A percentile compares a stretch with the other conserved stretches of the same genome.
Evolutionary conservation across 2,888 invertebrate genomes (phyloP).

Genomic region (Polyommatus icarus): DNA sequence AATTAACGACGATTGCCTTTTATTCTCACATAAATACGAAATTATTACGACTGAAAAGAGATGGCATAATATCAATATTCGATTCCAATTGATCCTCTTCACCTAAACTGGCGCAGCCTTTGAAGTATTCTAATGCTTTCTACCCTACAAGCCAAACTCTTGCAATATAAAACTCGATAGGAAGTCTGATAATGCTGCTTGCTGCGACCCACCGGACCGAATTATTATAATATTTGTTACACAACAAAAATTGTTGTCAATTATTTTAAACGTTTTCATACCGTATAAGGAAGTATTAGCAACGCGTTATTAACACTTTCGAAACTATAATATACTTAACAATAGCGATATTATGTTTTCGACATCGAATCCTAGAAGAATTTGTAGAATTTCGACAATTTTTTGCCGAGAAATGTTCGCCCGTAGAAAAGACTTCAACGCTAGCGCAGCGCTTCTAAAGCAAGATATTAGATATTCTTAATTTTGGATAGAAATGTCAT

Average conservation of each 20-base stretch:
- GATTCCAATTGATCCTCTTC: no score
- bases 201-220: not conserved
- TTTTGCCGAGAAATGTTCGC: not conserved
- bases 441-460: not conserved
- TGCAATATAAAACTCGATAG: no score
- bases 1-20: no score
- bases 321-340: conserved; percentile 7
- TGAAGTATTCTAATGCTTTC: no score
- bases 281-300: conserved; percentile 4
- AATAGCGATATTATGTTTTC: not conserved
- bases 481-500: not conserved
- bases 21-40: no score
- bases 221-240: conserved; percentile 10
- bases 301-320: conserved; percentile 15
- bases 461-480: not conserved
- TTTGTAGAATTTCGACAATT: not conserved
- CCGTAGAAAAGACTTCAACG: not conserved
- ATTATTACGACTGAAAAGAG: no score
- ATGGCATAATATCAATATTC: no score
- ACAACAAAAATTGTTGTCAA: conserved; percentile 12
- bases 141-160: no score
- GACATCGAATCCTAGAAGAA: not conserved
- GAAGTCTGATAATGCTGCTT: not conserved
- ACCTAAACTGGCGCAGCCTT: no score
- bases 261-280: conserved; percentile 9